Conservation (phyloP, 92 coral and sea anemone species). For the Chrysogorgia sp. region DNA sequence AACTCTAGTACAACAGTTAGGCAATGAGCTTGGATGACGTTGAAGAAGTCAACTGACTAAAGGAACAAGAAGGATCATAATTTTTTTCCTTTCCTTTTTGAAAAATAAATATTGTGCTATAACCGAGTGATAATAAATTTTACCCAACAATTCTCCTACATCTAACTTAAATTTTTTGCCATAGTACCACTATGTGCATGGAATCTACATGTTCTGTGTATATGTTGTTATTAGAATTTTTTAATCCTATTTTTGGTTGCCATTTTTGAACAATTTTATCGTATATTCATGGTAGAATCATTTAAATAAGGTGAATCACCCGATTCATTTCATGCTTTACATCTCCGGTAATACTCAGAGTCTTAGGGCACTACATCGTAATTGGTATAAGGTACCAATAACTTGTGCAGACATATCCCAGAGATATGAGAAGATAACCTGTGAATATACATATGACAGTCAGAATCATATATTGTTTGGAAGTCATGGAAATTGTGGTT, state of each 20-base stretch:
- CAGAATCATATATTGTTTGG: too few relatives aligned
- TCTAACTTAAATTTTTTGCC: too few relatives aligned
- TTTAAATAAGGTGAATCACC: conserved; percentile 37
- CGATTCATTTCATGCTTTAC: conserved; percentile 61
- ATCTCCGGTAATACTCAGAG: conserved; percentile 68
- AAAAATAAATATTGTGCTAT: too few relatives aligned
- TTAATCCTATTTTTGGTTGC: not conserved
- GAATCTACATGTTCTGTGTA: not conserved
- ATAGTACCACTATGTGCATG: too few relatives aligned
- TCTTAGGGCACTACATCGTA: conserved; percentile 43
- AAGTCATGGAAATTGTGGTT: too few relatives aligned
- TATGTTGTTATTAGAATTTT: not conserved
- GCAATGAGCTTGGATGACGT: not conserved
- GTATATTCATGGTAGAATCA: too few relatives aligned
- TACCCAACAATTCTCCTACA: too few relatives aligned
- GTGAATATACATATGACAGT: not conserved
- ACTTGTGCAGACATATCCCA: conserved; percentile 61
- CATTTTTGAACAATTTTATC: too few relatives aligned
- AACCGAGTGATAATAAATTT: too few relatives aligned
- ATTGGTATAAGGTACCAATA: conserved; percentile 64
- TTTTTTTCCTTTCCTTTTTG: too few relatives aligned
- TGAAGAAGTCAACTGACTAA: conserved; percentile 4
- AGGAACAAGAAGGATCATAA: too few relatives aligned
- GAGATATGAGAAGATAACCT: conserved; percentile 40
- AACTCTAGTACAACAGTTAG: not conserved